phyloP scores from a whole-genome alignment of 2,113 vertebrate species.

The Tachysurus fulvidraco region DNA sequence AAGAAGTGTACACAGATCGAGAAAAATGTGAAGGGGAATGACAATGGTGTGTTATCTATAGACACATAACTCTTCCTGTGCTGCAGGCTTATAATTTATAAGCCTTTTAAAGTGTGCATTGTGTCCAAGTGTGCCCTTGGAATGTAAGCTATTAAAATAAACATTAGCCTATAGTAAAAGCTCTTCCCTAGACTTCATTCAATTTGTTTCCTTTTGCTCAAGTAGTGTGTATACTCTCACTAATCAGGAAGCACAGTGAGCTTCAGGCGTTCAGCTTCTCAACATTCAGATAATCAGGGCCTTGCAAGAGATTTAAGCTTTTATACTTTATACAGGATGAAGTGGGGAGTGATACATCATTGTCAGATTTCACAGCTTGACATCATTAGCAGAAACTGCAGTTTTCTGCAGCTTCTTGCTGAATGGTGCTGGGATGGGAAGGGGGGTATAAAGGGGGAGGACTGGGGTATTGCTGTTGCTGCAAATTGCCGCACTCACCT shows the following conservation, averaged over 20 bases:
- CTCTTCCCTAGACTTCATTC: slow-evolving; percentile 8
- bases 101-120: neutral
- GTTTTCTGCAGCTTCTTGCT: slow-evolving; percentile 61
- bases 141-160: neutral
- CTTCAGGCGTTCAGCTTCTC: slow-evolving; percentile 22
- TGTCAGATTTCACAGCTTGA: slow-evolving; percentile 65
- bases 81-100: slow-evolving; percentile 41
- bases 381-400: slow-evolving; percentile 75
- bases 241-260: neutral
- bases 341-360: slow-evolving; percentile 50
- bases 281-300: slow-evolving; percentile 21
- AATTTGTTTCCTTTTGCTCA: neutral
- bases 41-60: slow-evolving; percentile 24
- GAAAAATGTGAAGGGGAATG: neutral
- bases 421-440: slow-evolving; percentile 38
- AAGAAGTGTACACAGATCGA: slow-evolving; percentile 8
- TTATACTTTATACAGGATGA: slow-evolving; percentile 37
- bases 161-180: slow-evolving; percentile 1
- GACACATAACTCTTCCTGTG: slow-evolving; percentile 36
- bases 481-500: slow-evolving; percentile 79
- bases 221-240: neutral
- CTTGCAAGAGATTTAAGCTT: slow-evolving; percentile 26
- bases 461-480: slow-evolving; percentile 24
- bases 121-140: slow-evolving; percentile 7
- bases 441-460: slow-evolving; percentile 9